Conservation (phyloP, 2,113 vertebrate genomes). For the Brachionichthys hirsutus region DNA sequence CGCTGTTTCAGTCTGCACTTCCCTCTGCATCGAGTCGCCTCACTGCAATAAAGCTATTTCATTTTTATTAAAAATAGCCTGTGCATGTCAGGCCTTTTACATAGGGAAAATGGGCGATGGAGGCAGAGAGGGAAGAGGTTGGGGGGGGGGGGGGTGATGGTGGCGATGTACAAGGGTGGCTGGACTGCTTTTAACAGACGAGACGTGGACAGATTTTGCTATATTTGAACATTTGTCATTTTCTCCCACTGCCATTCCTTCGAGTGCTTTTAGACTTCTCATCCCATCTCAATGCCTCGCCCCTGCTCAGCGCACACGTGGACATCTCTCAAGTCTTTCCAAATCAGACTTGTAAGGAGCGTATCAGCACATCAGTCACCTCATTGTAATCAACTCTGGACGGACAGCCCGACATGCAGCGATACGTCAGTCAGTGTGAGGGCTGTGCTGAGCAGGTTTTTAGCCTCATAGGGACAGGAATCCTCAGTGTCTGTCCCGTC, state of each 20-base stretch:
- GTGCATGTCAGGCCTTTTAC: conserved; percentile 63
- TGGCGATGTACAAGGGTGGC: neutral
- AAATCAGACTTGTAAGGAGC: conserved; percentile 31
- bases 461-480: neutral
- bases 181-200: conserved; percentile 32
- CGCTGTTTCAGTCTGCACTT: conserved; percentile 75
- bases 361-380: conserved; percentile 61
- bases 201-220: conserved; percentile 51
- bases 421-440: conserved; percentile 15
- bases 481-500: no score
- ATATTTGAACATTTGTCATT: conserved; percentile 55
- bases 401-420: conserved; percentile 46
- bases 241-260: conserved; percentile 38
- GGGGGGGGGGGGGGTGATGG: neutral
- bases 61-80: conserved; percentile 77
- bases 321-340: conserved; percentile 42
- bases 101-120: conserved; percentile 48
- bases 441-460: conserved; percentile 33
- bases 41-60: conserved; percentile 60
- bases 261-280: conserved; percentile 48
- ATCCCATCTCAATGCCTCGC: conserved; percentile 17
- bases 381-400: conserved; percentile 45
- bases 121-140: conserved; percentile 18
- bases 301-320: conserved; percentile 10
- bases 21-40: conserved; percentile 63